Conservation (phyloP, 2,797 vertebrate species). For the Coregonus ussuriensis region DNA sequence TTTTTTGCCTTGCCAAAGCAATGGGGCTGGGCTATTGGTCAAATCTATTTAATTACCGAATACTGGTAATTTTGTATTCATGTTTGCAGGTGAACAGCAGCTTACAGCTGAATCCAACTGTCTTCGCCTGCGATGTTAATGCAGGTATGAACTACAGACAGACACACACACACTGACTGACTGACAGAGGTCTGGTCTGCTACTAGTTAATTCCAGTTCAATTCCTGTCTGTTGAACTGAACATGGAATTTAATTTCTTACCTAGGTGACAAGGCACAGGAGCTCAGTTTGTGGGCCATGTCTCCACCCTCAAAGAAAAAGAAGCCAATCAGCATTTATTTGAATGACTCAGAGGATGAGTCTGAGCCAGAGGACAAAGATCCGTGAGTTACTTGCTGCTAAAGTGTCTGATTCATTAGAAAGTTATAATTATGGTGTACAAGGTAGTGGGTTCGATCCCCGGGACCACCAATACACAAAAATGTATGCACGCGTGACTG, state of each 20-base stretch:
- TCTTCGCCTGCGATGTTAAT: slow-evolving; percentile 21
- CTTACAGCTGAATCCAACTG: slow-evolving; percentile 54
- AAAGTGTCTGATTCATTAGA: slow-evolving; percentile 2
- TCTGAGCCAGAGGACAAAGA: slow-evolving; percentile 19
- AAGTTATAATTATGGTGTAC: neutral
- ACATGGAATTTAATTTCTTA: neutral
- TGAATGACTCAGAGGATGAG: slow-evolving; percentile 57
- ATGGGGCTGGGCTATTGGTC: neutral
- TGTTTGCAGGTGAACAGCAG: slow-evolving; percentile 70
- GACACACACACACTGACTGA: neutral
- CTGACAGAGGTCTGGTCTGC: neutral
- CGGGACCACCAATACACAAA: too few relatives aligned
- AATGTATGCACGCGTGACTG: too few relatives aligned
- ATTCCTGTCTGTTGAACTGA: too few relatives aligned
- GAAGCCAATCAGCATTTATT: slow-evolving; percentile 39
- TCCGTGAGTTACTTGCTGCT: neutral
- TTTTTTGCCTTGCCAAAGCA: neutral
- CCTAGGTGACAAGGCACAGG: slow-evolving; percentile 47
- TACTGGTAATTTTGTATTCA: neutral
- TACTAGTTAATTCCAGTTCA: too few relatives aligned
- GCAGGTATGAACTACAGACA: slow-evolving; percentile 51
- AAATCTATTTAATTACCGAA: neutral
- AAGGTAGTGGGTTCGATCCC: too few relatives aligned
- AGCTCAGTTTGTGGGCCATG: slow-evolving; percentile 44
- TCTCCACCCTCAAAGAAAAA: slow-evolving; percentile 36